Base-by-base conservation (phyloP, 2,888 invertebrate genomes). In the Diachrysia chrysitis region DNA sequence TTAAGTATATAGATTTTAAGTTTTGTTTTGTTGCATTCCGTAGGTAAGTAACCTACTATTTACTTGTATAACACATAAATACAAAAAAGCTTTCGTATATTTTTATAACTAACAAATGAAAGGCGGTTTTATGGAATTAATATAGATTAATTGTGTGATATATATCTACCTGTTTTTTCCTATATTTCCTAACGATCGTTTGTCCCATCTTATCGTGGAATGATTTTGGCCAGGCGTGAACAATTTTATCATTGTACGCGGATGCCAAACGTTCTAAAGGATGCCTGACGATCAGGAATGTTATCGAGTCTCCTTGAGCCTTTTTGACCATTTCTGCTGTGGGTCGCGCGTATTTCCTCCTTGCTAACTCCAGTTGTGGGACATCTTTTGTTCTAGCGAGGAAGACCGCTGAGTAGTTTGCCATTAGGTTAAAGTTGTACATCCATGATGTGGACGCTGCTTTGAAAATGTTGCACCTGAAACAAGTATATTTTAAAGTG, bases 401-500 rank as follows among this genome's bases (percentile, higher is more conserved):
- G 92, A 97, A 98, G 62, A 96, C 96, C 12, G 97, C 96, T 67
- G 97, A 96, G 90, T 98, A 98, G 83, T 98, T 98, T 10, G 98
- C 98, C 91, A 98, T 96, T 62, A 98, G 93, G 91, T 98, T 98
- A 92, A 98, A 98, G 92, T 98, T 98, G 92, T 98, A 98, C 97
- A 98, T 98, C 98, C 98, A 98, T 0, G 98, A 98, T 19, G 98
- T 98, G n/a, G 98, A 98, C 2, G 97, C 98, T 6, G 97, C 97
- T 95, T 97, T 97, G 89, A 97, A 97, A 72, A 97, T 96, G 87
- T 97, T 97, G 89, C 97, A 97, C 96, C 96, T 96, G 87, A 35
- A 87, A 81, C 42, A 0, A 21, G 19, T n/a, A 51, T n/a, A n/a
- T n/a, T n/a, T n/a, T n/a, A n/a, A n/a, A 25, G 25, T 25, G 25